Base-by-base conservation (phyloP, 2,113 vertebrate species). In the Ptychochromis oligacanthus region DNA sequence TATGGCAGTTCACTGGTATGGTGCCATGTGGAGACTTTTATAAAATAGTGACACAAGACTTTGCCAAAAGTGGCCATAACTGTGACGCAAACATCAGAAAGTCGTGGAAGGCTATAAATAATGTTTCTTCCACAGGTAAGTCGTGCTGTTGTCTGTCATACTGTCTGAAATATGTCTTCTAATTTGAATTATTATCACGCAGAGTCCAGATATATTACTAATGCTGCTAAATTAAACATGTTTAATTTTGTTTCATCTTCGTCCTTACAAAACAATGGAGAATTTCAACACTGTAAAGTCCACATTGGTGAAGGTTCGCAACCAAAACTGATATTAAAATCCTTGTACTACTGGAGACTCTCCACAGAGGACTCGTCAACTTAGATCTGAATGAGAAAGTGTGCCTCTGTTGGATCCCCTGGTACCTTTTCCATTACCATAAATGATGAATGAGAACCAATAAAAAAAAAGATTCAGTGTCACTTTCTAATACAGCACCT, bases 1-100 rank as follows among this genome's bases (percentile, higher is more conserved):
- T 99, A 91, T 99, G 97, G 97, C 97, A 98, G 89, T 98, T 99
- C 92, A 93, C 95, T 13, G 93, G 94, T 79, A 92, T 98, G 95
- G 96, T 97, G 88, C 95, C 96, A 0, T 99, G 97, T 92, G 96
- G 96, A 55, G 80, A 87, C 28, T 99, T 97, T 89, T 96, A 96
- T 92, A 95, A 93, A 89, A 94, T 97, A 81, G 97, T 99, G 84
- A 99, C 97, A 2, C 91, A 93, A 77, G 97, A 98, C 93, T 99
- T 98, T 92, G 94, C 85, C 80, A 96, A 79, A 86, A 95, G 96
- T 43, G 96, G 97, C 18, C 4, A 31, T 2, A 92, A 96, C 92
- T 99, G 98, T 81, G 94, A 96, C 7, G 90, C 94, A 62, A 97
- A 93, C 92, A 97, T 99, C 92, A 88, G 92, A 26, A 96, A 92